Evolutionary conservation across 2,797 vertebrate species (phyloP).

Genomic region (Clarias fuscus): DNA sequence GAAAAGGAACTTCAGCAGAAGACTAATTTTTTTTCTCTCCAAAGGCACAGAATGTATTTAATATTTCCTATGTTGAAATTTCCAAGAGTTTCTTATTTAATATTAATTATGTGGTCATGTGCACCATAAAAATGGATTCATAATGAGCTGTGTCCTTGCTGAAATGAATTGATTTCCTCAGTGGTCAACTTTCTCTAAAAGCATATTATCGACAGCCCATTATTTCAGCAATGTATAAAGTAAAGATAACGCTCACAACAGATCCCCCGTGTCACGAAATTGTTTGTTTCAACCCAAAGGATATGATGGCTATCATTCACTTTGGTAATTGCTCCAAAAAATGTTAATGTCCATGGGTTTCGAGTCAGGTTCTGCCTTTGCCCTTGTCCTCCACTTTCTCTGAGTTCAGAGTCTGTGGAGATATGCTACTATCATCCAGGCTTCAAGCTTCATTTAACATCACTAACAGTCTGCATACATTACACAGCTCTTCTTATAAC

Average conservation of each 20-base stretch:
- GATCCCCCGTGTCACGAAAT: conserved; percentile 41
- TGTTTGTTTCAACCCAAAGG: conserved; percentile 45
- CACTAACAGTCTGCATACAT: conserved; percentile 65
- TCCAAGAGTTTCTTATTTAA: conserved; percentile 90
- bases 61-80: conserved; percentile 93
- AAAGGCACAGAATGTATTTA: conserved; percentile 94
- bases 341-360: background rate
- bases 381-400: conserved; percentile 46
- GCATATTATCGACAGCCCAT: conserved; percentile 6
- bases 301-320: conserved; percentile 40
- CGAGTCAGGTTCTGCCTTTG: conserved; percentile 47
- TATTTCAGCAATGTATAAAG: conserved; percentile 23
- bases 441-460: conserved; percentile 69
- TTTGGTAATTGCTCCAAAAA: conserved; percentile 51
- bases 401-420: conserved; percentile 52
- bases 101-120: conserved; percentile 73
- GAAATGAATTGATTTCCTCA: background rate
- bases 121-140: conserved; percentile 53
- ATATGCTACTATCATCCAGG: conserved; percentile 62
- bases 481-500: conserved; percentile 57
- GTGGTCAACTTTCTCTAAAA: background rate
- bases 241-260: conserved; percentile 8
- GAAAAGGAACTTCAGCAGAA: conserved; percentile 72
- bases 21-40: conserved; percentile 89
- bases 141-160: background rate